These are phyloP conservation scores for Leuctra nigra DNA, from an alignment of 2,888 invertebrate species.

Conservation along the genomic window DNA sequence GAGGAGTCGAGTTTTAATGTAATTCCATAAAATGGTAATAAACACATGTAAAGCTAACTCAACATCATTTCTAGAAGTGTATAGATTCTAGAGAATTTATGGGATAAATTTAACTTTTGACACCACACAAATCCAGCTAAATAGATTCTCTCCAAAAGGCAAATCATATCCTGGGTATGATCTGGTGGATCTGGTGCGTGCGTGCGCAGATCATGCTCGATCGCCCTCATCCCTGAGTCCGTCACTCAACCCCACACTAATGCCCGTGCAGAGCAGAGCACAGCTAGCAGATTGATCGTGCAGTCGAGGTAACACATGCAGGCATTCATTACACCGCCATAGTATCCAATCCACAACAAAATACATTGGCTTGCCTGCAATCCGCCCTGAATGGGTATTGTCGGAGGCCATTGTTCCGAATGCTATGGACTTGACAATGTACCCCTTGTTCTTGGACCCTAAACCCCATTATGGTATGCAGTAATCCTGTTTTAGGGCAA, in stretches of 20 bases:
- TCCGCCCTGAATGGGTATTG: background rate
- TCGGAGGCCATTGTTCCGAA: slow-evolving; percentile 1
- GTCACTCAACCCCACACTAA: background rate
- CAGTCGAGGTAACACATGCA: background rate
- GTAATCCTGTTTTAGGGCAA: slow-evolving; percentile 16
- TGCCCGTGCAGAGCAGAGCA: slow-evolving; percentile 1
- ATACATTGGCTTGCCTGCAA: slow-evolving; percentile 10
- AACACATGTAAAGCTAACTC: no score
- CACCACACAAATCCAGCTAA: no score
- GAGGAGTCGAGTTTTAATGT: no score
- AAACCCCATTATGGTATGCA: slow-evolving; percentile 18
- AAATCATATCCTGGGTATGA: no score
- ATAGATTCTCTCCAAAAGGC: no score
- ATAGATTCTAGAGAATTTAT: no score
- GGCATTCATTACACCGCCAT: slow-evolving; percentile 15
- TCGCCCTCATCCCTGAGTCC: background rate
- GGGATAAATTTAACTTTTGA: no score
- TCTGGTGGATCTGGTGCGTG: no score
- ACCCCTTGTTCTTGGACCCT: slow-evolving; percentile 13
- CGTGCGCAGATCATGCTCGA: slow-evolving; percentile 10
- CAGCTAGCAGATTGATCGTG: slow-evolving; percentile 11
- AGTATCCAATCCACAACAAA: slow-evolving; percentile 10
- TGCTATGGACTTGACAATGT: slow-evolving; percentile 4
- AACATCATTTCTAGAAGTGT: no score
- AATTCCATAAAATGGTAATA: no score